phyloP scores from a whole-genome alignment of 2,797 vertebrate genomes.

The Cheirogaleus major region DNA sequence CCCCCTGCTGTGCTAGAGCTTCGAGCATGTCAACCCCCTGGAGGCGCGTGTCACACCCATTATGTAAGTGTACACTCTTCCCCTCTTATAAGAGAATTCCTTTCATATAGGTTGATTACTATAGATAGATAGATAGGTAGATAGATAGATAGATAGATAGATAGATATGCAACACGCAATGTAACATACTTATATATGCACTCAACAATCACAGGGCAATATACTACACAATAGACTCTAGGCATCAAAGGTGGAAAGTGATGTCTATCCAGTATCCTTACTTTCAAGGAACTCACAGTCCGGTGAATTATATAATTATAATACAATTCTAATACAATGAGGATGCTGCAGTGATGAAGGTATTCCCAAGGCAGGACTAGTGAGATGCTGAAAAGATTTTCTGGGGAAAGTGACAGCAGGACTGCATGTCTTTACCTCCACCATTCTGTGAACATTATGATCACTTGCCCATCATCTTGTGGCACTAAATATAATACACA shows the following conservation, averaged over 20 bases:
- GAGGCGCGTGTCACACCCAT: too few species aligned
- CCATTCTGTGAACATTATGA: neutral
- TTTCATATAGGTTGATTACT: neutral
- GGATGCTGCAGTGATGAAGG: neutral
- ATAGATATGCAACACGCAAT: neutral
- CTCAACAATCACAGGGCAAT: neutral
- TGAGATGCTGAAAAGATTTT: neutral
- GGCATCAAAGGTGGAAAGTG: neutral
- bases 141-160: too few species aligned
- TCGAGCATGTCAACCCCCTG: too few species aligned
- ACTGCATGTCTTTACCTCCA: neutral
- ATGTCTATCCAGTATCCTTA: neutral
- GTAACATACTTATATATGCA: neutral
- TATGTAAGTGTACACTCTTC: too few species aligned
- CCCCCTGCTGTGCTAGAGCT: too few species aligned
- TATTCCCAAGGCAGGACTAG: accelerated
- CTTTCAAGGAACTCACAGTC: neutral
- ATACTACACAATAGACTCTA: neutral
- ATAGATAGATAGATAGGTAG: too few species aligned
- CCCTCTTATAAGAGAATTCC: neutral
- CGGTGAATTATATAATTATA: neutral
- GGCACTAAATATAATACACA: neutral
- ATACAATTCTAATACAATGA: neutral
- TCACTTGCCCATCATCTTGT: neutral
- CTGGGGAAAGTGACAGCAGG: neutral